A percentile compares a stretch with the other conserved stretches of the same genome.
Conservation (phyloP, 2,888 invertebrate genomes). For the Sphaeridia pumilis region DNA sequence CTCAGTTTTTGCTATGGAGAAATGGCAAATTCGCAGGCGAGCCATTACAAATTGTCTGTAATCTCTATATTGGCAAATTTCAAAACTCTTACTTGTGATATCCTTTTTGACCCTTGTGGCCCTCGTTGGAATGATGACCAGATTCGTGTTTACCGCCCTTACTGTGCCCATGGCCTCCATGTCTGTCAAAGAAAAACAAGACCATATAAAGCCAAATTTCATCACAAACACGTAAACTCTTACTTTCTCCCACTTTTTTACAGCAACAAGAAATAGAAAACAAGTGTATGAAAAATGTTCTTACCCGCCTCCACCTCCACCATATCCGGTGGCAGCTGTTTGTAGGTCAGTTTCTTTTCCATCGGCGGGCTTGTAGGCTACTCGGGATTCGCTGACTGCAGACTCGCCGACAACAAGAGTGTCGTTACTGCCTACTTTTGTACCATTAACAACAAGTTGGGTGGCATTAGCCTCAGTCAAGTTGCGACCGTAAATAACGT, state of each 20-base stretch:
- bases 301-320: constrained; percentile 2
- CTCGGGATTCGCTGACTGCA: constrained; percentile 28
- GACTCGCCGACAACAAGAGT: constrained; percentile 17
- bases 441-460: constrained; percentile 16
- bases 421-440: constrained; percentile 18
- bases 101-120: constrained; percentile 17
- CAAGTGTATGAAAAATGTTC: constrained; percentile 1
- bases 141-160: constrained; percentile 31
- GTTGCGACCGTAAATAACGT: constrained; percentile 15
- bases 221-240: not conserved
- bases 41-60: too few relatives aligned
- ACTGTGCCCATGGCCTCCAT: constrained; percentile 13
- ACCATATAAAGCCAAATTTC: not conserved
- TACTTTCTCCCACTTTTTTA: not conserved
- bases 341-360: constrained; percentile 14
- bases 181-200: not conserved
- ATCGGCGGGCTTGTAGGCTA: constrained; percentile 22
- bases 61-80: too few relatives aligned
- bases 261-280: not conserved
- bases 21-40: too few relatives aligned
- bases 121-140: constrained; percentile 28
- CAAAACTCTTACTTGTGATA: constrained; percentile 7
- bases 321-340: constrained; percentile 31
- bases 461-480: constrained; percentile 17
- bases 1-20: too few relatives aligned